Conservation (phyloP, 2,797 vertebrate species). For the Pogonophryne albipinna region DNA sequence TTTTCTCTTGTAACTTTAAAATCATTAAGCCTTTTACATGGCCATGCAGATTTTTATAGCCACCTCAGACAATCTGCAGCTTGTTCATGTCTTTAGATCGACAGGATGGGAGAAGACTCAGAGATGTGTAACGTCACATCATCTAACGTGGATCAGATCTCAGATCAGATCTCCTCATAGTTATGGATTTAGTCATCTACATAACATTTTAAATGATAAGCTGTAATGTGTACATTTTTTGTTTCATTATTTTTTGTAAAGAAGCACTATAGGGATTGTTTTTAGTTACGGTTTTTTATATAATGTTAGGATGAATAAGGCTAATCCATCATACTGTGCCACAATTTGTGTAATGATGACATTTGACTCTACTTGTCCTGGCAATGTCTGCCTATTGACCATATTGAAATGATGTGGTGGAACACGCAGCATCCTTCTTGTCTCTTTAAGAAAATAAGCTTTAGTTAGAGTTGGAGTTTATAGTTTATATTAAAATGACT, state of each 20-base stretch:
- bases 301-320: background rate
- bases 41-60: conserved; percentile 82
- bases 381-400: background rate
- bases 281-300: conserved; percentile 1
- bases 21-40: conserved; percentile 87
- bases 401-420: background rate
- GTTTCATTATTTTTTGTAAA: background rate
- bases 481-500: background rate
- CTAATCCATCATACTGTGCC: background rate
- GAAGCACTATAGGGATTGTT: background rate
- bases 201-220: background rate
- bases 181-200: conserved; percentile 6
- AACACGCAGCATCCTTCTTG: too few species aligned
- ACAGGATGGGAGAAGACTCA: conserved; percentile 33
- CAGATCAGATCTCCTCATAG: background rate
- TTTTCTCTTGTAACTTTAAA: conserved; percentile 87
- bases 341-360: background rate
- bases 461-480: background rate
- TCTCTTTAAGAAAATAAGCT: background rate
- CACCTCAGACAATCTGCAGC: conserved; percentile 71
- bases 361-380: too few species aligned
- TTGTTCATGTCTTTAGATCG: conserved; percentile 53
- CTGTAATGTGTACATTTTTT: background rate
- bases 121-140: conserved; percentile 24
- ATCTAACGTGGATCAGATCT: background rate